These are phyloP conservation scores for Eucidaris tribuloides DNA, from an alignment of 35 echinoderm and acorn worm genomes.

Conservation along the genomic window DNA sequence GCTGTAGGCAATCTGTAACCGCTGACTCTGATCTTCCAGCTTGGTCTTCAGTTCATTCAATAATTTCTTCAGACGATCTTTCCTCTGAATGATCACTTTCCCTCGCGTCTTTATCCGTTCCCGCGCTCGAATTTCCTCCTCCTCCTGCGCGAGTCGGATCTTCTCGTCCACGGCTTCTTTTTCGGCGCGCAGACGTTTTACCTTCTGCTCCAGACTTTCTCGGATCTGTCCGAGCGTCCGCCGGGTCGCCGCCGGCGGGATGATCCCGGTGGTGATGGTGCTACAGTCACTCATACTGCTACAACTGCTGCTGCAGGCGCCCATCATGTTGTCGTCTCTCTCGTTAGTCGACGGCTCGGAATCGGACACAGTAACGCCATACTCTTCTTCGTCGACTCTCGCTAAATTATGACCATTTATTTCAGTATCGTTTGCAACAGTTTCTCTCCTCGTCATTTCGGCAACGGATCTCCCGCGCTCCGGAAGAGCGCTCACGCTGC, in stretches of 20 bases:
- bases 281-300: conserved; percentile 1
- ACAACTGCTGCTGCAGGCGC: background rate
- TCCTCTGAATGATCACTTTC: conserved; percentile 59
- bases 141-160: conserved; percentile 81
- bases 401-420: conserved; percentile 2
- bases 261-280: background rate
- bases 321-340: conserved; percentile 5
- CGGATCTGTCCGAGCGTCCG: conserved; percentile 65
- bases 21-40: conserved; percentile 70
- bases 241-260: background rate
- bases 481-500: background rate
- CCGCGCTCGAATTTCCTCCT: conserved; percentile 49
- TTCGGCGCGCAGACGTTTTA: conserved; percentile 68
- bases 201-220: conserved; percentile 73
- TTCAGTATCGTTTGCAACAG: background rate
- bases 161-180: conserved; percentile 71
- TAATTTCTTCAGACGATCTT: conserved; percentile 64
- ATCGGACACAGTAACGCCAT: conserved; percentile 20
- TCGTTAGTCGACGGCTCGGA: conserved; percentile 33
- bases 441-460: background rate
- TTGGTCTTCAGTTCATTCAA: conserved; percentile 66
- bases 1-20: conserved; percentile 73
- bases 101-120: conserved; percentile 60
- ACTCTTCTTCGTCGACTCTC: conserved; percentile 22
- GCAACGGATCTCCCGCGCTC: background rate